phyloP scores from a whole-genome alignment of 2,888 invertebrate species.

The Apoda limacodes region DNA sequence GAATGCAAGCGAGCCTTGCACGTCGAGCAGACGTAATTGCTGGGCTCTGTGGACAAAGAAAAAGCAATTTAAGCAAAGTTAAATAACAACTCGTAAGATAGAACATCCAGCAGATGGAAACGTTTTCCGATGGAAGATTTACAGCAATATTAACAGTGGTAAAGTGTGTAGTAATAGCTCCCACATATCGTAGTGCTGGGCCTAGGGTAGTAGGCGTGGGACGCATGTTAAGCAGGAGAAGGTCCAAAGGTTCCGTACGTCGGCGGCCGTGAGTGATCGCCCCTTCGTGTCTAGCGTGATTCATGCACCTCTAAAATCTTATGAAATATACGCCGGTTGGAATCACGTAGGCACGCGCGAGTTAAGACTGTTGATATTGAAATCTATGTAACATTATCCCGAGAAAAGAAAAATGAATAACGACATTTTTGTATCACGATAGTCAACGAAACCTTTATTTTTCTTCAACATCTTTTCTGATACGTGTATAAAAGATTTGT shows the following conservation, averaged over 20 bases:
- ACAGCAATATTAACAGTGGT: slow-evolving; percentile 65
- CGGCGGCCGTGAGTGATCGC: slow-evolving; percentile 64
- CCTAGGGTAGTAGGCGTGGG: slow-evolving; percentile 57
- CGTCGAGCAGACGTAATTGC: slow-evolving; percentile 93
- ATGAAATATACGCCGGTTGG: slow-evolving; percentile 65
- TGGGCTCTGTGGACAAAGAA: slow-evolving; percentile 81
- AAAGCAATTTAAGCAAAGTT: slow-evolving; percentile 26
- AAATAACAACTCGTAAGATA: slow-evolving; percentile 14
- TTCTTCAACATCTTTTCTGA: too few species aligned
- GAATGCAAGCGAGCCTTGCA: slow-evolving; percentile 92
- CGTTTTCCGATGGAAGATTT: slow-evolving; percentile 52
- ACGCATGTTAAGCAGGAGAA: slow-evolving; percentile 55
- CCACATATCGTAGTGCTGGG: slow-evolving; percentile 67
- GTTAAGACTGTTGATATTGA: slow-evolving; percentile 69
- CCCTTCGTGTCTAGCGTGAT: slow-evolving; percentile 64
- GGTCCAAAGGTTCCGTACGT: slow-evolving; percentile 53
- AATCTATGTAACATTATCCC: slow-evolving; percentile 60
- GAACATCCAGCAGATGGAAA: slow-evolving; percentile 29
- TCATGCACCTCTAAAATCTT: slow-evolving; percentile 70
- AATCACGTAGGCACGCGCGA: slow-evolving; percentile 62
- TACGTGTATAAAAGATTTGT: too few species aligned
- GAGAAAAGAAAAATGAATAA: too few species aligned
- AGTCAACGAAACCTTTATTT: too few species aligned
- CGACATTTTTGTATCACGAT: too few species aligned
- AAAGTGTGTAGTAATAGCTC: slow-evolving; percentile 70